Evolutionary conservation across 2,113 vertebrate species (phyloP), one percentile per base, ranked within the genome.

Genomic region (Carassius auratus): DNA sequence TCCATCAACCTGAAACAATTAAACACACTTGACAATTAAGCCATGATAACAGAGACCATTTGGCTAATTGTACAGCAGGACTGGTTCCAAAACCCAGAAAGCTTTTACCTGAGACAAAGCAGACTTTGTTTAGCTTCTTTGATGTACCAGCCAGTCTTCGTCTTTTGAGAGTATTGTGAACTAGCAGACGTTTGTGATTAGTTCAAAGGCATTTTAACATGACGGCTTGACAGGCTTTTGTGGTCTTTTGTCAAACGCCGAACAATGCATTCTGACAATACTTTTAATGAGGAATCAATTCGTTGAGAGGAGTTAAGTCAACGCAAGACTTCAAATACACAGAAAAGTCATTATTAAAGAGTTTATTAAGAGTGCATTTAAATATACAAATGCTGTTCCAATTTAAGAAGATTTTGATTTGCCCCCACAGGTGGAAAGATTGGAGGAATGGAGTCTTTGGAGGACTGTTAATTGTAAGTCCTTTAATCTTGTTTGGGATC

Each of bases 391-490:
- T 66, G 52, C 76, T 73, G 79, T 71, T 59, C 33, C 66, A 36
- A 30, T 71, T 9, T 9, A 61, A 42, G 38, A 19, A 55, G 26
- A 71, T 73, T 19, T 80, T 71, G 14, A 68, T 80, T 71, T 26
- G 5, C 30, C 36, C n/a, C 82, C 59, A 36, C 57, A 3, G 12
- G 21, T 33, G 66, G 62, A 71, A 76, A n/a, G 59, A 79, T n/a
- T n/a, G n/a, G n/a, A n/a, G n/a, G n/a, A n/a, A n/a, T n/a, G n/a
- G n/a, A n/a, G n/a, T n/a, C n/a, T n/a, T 6, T 38, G 26, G 33
- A 76, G 30, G 36, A 86, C 13, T 48, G 36, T 61, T 81, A 86
- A 81, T 75, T 86, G 84, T 59, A 85, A 71, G 83, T 74, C 74
- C 45, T 74, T 79, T 88, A 45, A 78, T 85, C 74, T 52, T 78